Conservation (phyloP, 1,140 invertebrate species). For the honey bee (Apis mellifera) region DNA sequence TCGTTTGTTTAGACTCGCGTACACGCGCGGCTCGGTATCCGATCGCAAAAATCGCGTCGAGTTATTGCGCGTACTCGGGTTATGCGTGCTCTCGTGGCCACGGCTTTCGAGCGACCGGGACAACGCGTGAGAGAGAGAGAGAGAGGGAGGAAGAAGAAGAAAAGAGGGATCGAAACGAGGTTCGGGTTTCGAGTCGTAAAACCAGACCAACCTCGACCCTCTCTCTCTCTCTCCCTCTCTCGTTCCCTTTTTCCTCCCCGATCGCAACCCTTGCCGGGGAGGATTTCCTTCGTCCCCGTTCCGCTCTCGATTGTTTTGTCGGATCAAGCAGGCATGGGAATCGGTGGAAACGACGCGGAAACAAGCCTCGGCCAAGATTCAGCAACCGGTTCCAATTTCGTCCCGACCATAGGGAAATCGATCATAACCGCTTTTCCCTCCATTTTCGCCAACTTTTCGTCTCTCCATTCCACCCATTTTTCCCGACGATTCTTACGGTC, state of each 20-base stretch:
- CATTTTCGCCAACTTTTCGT: not conserved
- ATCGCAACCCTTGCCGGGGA: conserved; percentile 34
- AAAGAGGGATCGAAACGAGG: conserved; percentile 24
- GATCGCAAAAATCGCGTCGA: conserved; percentile 60
- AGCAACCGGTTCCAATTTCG: not conserved
- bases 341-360: conserved; percentile 45
- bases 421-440: not conserved
- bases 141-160: not conserved
- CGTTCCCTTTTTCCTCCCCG: conserved; percentile 32
- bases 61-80: conserved; percentile 60
- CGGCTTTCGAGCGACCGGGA: conserved; percentile 19
- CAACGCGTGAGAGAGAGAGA: not conserved
- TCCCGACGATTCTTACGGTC: no score
- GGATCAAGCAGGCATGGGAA: conserved; percentile 72
- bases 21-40: conserved; percentile 49
- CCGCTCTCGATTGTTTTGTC: conserved; percentile 72
- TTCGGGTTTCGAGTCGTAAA: conserved; percentile 73
- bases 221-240: conserved; percentile 30
- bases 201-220: conserved; percentile 54
- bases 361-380: conserved; percentile 18
- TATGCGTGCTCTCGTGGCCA: conserved; percentile 40
- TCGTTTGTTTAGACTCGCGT: conserved; percentile 59
- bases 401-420: conserved; percentile 1
- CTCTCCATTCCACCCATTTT: no score
- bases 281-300: conserved; percentile 54